Base-by-base conservation (phyloP, 1,140 invertebrate species). In the Metopolophium dirhodum region DNA sequence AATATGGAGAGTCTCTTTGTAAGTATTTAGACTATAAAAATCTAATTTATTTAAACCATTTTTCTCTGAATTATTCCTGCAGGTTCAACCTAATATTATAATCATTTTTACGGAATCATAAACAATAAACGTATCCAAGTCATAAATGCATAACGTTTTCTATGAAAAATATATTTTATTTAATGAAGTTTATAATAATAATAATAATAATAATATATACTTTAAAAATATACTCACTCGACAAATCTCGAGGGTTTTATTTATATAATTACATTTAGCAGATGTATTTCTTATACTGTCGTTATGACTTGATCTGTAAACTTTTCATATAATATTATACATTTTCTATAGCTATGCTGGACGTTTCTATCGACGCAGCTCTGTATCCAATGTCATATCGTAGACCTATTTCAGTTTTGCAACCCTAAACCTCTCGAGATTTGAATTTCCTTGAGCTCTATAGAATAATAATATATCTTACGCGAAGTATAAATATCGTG, bases 241-340 rank as follows among this genome's bases (percentile, higher is more conserved):
- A 87, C 41, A n/a, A 87, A 87, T 14, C 11, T 47, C 41, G 18
- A 87, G 45, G 45, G 26, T 87, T n/a, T 26, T 45, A 87, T 30
- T 26, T 87, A 30, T 77, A 18, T 77, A 77, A 77, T n/a, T 77
- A 77, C 30, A 77, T 77, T 77, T n/a, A 35, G 7, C n/a, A 18
- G 61, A 77, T n/a, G 61, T 77, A 77, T 35, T 68, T 77, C 61
- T n/a, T 77, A 77, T 77, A n/a, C 61, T n/a, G n/a, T 77, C 61
- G 4, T n/a, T 77, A 14, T 77, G 61, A n/a, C 14, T 77, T 18
- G 14, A n/a, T 77, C 30, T 77, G 30, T 77, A 30, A 77, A 77
- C n/a, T n/a, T 77, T 77, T 77, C 61, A 18, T 77, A n/a, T n/a
- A 18, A 77, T 77, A 54, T n/a, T 77, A 54, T n/a, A n/a, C 61